Conservation (phyloP, 2,797 vertebrate species). For the Gallirallus australis region DNA sequence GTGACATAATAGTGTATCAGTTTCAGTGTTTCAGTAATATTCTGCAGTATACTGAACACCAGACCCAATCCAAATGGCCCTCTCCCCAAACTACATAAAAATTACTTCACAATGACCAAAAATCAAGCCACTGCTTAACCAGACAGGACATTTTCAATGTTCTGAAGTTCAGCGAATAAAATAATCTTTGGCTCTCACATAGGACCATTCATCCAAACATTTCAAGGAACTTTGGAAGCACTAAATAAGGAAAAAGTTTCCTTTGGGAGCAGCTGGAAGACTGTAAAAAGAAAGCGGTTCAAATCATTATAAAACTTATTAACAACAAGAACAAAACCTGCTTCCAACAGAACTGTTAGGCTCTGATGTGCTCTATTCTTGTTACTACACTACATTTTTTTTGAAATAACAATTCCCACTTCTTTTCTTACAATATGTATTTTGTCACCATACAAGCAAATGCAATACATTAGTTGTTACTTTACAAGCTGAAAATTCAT, state of each 20-base stretch:
- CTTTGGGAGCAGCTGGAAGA: slow-evolving; percentile 64
- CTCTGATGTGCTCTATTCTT: background rate
- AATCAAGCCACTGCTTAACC: slow-evolving; percentile 4
- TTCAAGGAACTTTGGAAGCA: slow-evolving; percentile 41
- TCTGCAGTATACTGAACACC: background rate
- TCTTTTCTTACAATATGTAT: slow-evolving; percentile 8
- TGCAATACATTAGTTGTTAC: slow-evolving; percentile 28
- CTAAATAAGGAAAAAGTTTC: slow-evolving; percentile 49
- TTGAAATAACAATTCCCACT: background rate
- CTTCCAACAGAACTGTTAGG: slow-evolving; percentile 38
- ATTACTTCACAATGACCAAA: background rate
- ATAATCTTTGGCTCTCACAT: slow-evolving; percentile 23
- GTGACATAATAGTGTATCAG: slow-evolving; percentile 12
- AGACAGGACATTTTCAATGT: slow-evolving; percentile 24
- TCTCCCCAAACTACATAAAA: background rate
- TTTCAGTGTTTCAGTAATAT: slow-evolving; percentile 25
- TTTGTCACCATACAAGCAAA: slow-evolving; percentile 37
- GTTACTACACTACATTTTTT: background rate
- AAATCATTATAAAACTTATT: slow-evolving; percentile 66
- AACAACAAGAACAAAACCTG: slow-evolving; percentile 54
- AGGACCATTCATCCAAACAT: slow-evolving; percentile 9
- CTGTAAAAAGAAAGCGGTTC: slow-evolving; percentile 38
- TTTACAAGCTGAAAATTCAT: background rate
- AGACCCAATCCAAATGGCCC: background rate
- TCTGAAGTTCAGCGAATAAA: slow-evolving; percentile 41